Percentiles rank a stretch among this genome's conserved stretches.
Conservation (phyloP, 35 echinoderm and acorn worm genomes). For the Diadema setosum region DNA sequence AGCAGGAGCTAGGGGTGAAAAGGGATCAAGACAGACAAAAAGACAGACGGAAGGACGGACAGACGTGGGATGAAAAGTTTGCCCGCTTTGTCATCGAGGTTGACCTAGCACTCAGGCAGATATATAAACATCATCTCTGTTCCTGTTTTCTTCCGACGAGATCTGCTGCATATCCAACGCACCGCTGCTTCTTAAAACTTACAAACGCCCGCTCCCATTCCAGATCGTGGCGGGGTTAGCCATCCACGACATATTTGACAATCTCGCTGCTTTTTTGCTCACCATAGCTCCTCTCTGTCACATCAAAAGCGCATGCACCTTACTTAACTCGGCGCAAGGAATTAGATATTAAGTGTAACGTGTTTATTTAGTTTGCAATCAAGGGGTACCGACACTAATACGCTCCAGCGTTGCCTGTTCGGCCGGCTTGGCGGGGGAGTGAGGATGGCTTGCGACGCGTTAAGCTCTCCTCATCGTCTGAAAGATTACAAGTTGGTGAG, state of each 20-base stretch:
- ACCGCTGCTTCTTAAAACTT: background rate
- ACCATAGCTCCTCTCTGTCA: background rate
- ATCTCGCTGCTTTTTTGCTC: too few species aligned
- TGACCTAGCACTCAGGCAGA: background rate
- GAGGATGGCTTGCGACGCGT: background rate
- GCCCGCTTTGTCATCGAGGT: background rate
- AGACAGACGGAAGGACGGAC: too few species aligned
- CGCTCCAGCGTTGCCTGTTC: background rate
- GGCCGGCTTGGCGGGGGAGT: background rate
- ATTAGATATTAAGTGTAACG: conserved; percentile 1
- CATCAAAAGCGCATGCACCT: background rate
- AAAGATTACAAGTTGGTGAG: conserved; percentile 19
- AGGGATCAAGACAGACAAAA: too few species aligned
- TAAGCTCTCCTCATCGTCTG: background rate
- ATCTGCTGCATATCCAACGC: background rate
- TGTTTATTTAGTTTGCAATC: conserved; percentile 21
- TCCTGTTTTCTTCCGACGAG: background rate
- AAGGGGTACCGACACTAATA: conserved; percentile 10
- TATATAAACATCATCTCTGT: background rate
- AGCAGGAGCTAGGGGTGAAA: too few species aligned
- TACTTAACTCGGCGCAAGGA: background rate
- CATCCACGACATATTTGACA: conserved; percentile 5
- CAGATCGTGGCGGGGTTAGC: too few species aligned
- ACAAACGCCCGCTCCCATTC: background rate
- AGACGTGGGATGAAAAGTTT: background rate